phyloP scores from a whole-genome alignment of 2,113 vertebrate genomes.

The Datnioides undecimradiatus region DNA sequence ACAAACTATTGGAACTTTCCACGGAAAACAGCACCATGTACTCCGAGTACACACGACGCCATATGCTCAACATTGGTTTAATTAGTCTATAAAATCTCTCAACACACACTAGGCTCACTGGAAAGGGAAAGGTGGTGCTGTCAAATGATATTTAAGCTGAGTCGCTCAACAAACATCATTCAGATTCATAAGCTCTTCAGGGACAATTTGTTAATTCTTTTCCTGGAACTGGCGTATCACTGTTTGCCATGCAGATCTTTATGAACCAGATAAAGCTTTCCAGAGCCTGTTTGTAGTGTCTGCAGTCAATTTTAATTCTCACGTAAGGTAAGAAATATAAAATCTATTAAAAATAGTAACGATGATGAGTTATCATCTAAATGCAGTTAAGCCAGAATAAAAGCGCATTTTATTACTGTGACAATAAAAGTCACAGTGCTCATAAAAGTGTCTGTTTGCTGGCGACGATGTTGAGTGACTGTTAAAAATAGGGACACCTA shows the following conservation, averaged over 20 bases:
- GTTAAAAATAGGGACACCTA: too few species aligned
- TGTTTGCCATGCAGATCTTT: conserved; percentile 23
- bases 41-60: conserved; percentile 47
- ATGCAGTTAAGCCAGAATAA: conserved; percentile 8
- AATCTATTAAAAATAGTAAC: conserved; percentile 7
- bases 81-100: conserved; percentile 65
- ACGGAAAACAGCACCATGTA: conserved; percentile 55
- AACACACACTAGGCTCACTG: not conserved
- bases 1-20: conserved; percentile 58
- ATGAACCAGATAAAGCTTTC: conserved; percentile 33
- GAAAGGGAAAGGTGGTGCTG: conserved; percentile 12
- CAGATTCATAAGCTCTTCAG: conserved; percentile 23
- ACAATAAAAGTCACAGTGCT: conserved; percentile 16
- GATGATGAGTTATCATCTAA: conserved; percentile 2
- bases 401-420: not conserved
- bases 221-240: conserved; percentile 12
- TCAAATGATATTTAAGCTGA: conserved; percentile 30
- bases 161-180: conserved; percentile 39
- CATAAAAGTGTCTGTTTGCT: conserved; percentile 6
- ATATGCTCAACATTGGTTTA: conserved; percentile 56
- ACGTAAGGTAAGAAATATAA: conserved; percentile 5
- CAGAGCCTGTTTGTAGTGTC: conserved; percentile 8
- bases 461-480: not conserved
- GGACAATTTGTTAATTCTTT: conserved; percentile 5
- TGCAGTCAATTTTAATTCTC: conserved; percentile 15